A percentile compares a stretch with the other conserved stretches of the same genome.
These are phyloP conservation scores for Helicoverpa armigera DNA, from an alignment of 1,140 invertebrate genomes.

Conservation along the genomic window DNA sequence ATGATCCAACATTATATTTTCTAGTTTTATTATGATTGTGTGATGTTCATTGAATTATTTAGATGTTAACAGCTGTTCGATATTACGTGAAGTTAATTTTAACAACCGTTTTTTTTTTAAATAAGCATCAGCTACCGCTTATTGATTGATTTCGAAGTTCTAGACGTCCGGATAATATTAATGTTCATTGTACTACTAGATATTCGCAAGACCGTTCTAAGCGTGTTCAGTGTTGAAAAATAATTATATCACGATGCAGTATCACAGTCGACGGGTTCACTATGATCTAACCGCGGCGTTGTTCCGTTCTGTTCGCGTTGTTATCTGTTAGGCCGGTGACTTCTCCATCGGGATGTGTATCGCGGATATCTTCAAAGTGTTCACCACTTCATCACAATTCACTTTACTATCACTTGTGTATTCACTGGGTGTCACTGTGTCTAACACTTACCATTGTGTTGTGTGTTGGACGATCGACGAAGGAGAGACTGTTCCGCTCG, in stretches of 20 bases:
- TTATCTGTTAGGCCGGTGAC: not conserved
- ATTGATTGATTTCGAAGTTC: no score
- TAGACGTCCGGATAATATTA: no score
- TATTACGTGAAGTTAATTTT: no score
- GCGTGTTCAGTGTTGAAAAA: not conserved
- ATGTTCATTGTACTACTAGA: no score
- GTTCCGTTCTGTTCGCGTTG: not conserved
- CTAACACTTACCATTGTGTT: constrained; percentile 83
- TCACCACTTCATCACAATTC: constrained; percentile 56
- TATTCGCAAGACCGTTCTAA: not conserved
- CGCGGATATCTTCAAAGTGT: constrained; percentile 15
- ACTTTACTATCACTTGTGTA: constrained; percentile 56
- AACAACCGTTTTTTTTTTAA: no score
- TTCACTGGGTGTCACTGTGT: constrained; percentile 64
- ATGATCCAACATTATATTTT: no score
- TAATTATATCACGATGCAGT: not conserved
- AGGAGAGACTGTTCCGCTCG: constrained; percentile 83
- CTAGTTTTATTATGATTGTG: no score
- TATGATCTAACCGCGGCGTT: constrained; percentile 20
- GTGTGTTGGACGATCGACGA: constrained; percentile 78
- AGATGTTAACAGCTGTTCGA: no score
- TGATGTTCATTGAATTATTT: no score
- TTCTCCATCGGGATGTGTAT: not conserved
- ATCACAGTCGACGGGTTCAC: constrained; percentile 4
- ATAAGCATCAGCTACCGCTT: no score